Percentiles rank a stretch among this genome's conserved stretches.
Evolutionary conservation across 1,140 invertebrate species (phyloP).

Genomic region (Atta cephalotes): DNA sequence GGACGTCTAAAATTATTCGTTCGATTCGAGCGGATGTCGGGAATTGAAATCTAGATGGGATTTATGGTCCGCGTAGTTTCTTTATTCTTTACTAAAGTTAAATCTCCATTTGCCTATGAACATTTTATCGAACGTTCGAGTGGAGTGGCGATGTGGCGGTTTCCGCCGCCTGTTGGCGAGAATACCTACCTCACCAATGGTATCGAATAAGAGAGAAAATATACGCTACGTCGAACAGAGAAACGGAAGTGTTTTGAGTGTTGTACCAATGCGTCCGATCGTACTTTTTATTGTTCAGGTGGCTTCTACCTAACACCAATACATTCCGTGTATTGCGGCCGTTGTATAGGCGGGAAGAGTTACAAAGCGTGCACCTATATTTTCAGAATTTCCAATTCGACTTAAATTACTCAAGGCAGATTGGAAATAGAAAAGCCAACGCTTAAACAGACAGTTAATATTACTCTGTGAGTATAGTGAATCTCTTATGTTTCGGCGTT

Average conservation of each 20-base stretch:
- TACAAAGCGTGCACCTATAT: slow-evolving; percentile 41
- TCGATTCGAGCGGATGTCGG: slow-evolving; percentile 21
- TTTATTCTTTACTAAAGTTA: slow-evolving; percentile 47
- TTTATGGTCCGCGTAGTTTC: slow-evolving; percentile 30
- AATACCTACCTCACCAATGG: slow-evolving; percentile 12
- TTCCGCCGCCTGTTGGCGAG: slow-evolving; percentile 28
- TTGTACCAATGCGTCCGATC: slow-evolving; percentile 30
- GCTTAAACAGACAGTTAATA: slow-evolving; percentile 27
- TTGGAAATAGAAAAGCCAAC: slow-evolving; percentile 28
- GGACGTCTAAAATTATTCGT: slow-evolving; percentile 37
- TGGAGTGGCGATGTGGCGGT: neutral
- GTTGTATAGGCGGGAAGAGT: slow-evolving; percentile 6
- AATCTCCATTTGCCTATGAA: slow-evolving; percentile 56
- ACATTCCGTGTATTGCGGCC: neutral
- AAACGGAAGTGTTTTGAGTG: slow-evolving; percentile 42
- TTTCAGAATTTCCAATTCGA: slow-evolving; percentile 40
- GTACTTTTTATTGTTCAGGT: slow-evolving; percentile 51
- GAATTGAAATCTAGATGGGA: slow-evolving; percentile 51
- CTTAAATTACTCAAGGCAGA: slow-evolving; percentile 35
- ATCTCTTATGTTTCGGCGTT: neutral
- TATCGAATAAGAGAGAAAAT: slow-evolving; percentile 50
- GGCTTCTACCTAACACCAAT: slow-evolving; percentile 38
- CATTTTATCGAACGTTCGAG: slow-evolving; percentile 33
- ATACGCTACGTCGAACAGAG: slow-evolving; percentile 40
- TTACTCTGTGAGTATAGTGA: neutral